Evolutionary conservation across 2,797 vertebrate species (phyloP).

Genomic region (Nyctalus aviator): DNA sequence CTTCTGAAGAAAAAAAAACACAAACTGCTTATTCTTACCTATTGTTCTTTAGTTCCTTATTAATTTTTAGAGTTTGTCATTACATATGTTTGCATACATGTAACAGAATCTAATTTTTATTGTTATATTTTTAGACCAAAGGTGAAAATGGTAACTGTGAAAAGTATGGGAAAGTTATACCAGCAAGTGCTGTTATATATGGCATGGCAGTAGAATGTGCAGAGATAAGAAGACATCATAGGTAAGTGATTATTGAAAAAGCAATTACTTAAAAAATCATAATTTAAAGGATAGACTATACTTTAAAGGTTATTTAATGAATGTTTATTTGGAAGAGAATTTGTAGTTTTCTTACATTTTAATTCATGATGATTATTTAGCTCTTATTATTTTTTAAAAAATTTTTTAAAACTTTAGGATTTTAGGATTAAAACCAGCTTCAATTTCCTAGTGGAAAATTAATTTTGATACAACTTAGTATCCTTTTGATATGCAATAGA

Average conservation of each 20-base stretch:
- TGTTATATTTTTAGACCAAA: constrained; percentile 83
- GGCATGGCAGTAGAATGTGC: constrained; percentile 95
- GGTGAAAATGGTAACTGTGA: constrained; percentile 73
- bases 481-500: background rate
- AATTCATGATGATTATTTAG: constrained; percentile 2
- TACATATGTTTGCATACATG: background rate
- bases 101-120: constrained; percentile 3
- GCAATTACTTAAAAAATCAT: background rate
- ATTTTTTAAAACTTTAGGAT: background rate
- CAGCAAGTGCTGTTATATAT: constrained; percentile 94
- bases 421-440: background rate
- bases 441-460: background rate
- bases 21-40: background rate
- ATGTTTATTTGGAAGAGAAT: background rate
- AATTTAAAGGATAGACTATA: background rate
- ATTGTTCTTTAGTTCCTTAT: background rate
- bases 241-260: constrained; percentile 86
- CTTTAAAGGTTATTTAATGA: background rate
- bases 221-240: constrained; percentile 97
- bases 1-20: background rate
- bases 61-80: constrained; percentile 28
- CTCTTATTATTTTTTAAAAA: constrained; percentile 5
- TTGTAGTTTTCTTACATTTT: constrained; percentile 18
- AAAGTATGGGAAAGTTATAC: constrained; percentile 94
- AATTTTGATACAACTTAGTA: background rate